Conservation (phyloP, 2,797 vertebrate species). For the Falco rusticolus region DNA sequence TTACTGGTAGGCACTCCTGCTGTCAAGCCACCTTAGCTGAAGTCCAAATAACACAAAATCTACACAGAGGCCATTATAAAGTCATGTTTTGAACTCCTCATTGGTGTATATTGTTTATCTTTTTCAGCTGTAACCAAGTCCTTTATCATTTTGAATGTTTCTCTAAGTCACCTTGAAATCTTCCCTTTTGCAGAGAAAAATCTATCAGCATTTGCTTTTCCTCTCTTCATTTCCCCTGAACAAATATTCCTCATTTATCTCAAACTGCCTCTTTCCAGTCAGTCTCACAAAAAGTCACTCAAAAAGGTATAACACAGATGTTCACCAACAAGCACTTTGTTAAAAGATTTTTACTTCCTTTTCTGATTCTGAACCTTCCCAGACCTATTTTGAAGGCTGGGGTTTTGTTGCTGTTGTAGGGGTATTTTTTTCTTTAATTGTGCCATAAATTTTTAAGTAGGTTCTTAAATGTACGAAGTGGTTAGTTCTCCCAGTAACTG, state of each 20-base stretch:
- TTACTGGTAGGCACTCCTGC: not conserved
- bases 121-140: conserved; percentile 1
- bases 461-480: not conserved
- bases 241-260: conserved; percentile 43
- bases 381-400: not conserved
- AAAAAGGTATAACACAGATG: not conserved
- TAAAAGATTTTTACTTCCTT: not conserved
- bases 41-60: not conserved
- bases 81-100: not conserved
- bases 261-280: not conserved
- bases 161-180: conserved; percentile 44
- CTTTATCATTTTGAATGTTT: not conserved
- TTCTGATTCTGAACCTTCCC: not conserved
- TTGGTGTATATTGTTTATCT: not conserved
- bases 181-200: conserved; percentile 10
- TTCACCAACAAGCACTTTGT: not conserved
- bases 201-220: conserved; percentile 8
- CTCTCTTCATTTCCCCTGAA: conserved; percentile 3
- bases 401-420: not conserved
- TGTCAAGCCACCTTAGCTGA: not conserved
- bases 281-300: not conserved
- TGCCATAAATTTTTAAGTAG: not conserved
- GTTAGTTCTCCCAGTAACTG: not conserved
- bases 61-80: not conserved
- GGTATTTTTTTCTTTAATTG: not conserved